phyloP scores from a whole-genome alignment of 2,888 invertebrate genomes.

The Adelphocoris suturalis region DNA sequence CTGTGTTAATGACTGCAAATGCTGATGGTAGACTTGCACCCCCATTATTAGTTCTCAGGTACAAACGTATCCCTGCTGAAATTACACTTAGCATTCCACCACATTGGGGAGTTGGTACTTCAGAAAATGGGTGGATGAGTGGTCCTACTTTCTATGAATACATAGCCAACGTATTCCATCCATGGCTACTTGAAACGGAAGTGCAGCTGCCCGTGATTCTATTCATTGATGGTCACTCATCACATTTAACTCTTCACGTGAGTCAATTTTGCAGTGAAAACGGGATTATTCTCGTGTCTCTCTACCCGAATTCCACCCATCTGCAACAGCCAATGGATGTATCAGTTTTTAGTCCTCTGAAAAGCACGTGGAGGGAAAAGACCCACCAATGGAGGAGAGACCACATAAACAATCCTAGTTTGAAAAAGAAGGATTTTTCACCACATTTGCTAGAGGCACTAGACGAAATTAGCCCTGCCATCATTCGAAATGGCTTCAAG shows the following conservation, averaged over 20 bases:
- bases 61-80: conserved; percentile 74
- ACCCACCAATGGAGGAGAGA: conserved; percentile 74
- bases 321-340: conserved; percentile 76
- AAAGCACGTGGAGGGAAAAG: conserved; percentile 73
- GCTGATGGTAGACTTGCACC: conserved; percentile 51
- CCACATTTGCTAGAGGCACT: conserved; percentile 71
- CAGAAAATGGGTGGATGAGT: conserved; percentile 60
- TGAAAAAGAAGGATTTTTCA: conserved; percentile 70
- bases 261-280: conserved; percentile 78
- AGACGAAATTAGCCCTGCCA: conserved; percentile 53
- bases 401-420: conserved; percentile 55
- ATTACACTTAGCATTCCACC: conserved; percentile 73
- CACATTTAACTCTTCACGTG: conserved; percentile 77
- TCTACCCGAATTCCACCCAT: conserved; percentile 77
- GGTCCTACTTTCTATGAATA: conserved; percentile 75
- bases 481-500: conserved; percentile 73
- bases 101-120: conserved; percentile 78
- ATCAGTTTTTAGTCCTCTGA: conserved; percentile 75
- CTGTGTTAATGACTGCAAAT: conserved; percentile 71
- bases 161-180: conserved; percentile 78
- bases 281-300: conserved; percentile 77
- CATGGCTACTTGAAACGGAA: conserved; percentile 77
- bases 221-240: conserved; percentile 76
- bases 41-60: too few species aligned
- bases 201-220: conserved; percentile 76